Evolutionary conservation across 2,888 invertebrate genomes (phyloP), one percentile per base, ranked within the genome.

Genomic region (Serripes groenlandicus): DNA sequence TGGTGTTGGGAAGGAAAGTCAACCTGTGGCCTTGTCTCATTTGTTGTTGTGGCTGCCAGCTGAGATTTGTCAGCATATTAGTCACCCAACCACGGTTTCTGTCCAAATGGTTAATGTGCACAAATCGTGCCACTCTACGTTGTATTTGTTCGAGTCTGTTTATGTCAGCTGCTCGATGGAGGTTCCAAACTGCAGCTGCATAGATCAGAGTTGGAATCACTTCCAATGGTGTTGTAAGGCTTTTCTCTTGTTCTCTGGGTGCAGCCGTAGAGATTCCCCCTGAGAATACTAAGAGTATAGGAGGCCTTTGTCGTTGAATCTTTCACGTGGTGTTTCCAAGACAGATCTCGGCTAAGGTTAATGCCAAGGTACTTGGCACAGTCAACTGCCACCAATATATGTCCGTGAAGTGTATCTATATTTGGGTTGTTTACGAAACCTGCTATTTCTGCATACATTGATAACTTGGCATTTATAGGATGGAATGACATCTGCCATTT

Each of bases 111-210:
- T 66, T 66, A n/a, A 35, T 66, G 35, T 34, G 11, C 18, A 66
- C 66, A 35, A 35, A 66, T 35, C 66, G 15, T 32, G 66, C 66
- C 18, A 34, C 66, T 66, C 66, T 26, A 18, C 62, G 4, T 32
- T 62, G 62, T 26, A 62, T 30, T 30, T 32, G n/a, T 64, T 64
- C 64, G 37, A 68, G 49, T 42, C 23, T 2, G 18, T 42, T 42
- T 7, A 68, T 68, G 23, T 68, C 23, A 3, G 9, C n/a, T 42
- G 68, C 68, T 26, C n/a, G 49, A 23, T 68, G 37, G n/a, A 42
- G 68, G 68, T 68, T 26, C 66, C 68, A 68, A 3, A 28, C 68
- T 4, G 68, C 37, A 42, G 68, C 37, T 42, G 68, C 68, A 68
- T 68, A 68, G 28, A 3, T n/a, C 7, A 68, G 68, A 3, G 37